Percentiles rank a stretch among this genome's conserved stretches.
Evolutionary conservation across 2,888 invertebrate genomes (phyloP).

Genomic region (Dryobota labecula): DNA sequence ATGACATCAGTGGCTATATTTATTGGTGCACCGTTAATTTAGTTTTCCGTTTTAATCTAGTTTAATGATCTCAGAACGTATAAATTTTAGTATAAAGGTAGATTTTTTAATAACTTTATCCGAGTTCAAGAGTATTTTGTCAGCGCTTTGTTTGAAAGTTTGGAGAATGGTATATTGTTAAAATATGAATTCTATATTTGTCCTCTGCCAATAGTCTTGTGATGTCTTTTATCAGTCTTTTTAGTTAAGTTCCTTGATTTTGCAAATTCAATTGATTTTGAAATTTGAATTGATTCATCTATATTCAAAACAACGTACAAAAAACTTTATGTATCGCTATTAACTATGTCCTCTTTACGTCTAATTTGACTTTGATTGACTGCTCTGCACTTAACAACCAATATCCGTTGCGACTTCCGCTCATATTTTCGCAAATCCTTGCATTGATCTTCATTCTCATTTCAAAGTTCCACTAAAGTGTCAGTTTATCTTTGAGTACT

Average conservation of each 20-base stretch:
- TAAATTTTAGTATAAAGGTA: slow-evolving; percentile 30
- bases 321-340: neutral
- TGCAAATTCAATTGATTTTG: no score
- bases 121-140: neutral
- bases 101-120: slow-evolving; percentile 26
- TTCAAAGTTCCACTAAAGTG: slow-evolving; percentile 20
- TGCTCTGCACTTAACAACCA: slow-evolving; percentile 16
- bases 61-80: slow-evolving; percentile 41
- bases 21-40: slow-evolving; percentile 58
- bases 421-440: slow-evolving; percentile 4
- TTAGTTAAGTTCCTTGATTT: no score
- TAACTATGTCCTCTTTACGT: slow-evolving; percentile 9
- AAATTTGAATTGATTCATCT: neutral
- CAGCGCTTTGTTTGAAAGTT: neutral
- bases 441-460: slow-evolving; percentile 5
- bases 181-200: neutral
- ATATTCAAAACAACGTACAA: neutral
- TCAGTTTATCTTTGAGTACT: slow-evolving; percentile 27
- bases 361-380: slow-evolving; percentile 33
- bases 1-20: slow-evolving; percentile 63
- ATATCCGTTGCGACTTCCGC: slow-evolving; percentile 40
- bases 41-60: slow-evolving; percentile 62
- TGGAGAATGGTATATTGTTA: neutral
- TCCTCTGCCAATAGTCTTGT: neutral
- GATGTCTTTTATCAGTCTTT: no score